Evolutionary conservation across 2,113 vertebrate species (phyloP).

Genomic region (Setophaga petechia): DNA sequence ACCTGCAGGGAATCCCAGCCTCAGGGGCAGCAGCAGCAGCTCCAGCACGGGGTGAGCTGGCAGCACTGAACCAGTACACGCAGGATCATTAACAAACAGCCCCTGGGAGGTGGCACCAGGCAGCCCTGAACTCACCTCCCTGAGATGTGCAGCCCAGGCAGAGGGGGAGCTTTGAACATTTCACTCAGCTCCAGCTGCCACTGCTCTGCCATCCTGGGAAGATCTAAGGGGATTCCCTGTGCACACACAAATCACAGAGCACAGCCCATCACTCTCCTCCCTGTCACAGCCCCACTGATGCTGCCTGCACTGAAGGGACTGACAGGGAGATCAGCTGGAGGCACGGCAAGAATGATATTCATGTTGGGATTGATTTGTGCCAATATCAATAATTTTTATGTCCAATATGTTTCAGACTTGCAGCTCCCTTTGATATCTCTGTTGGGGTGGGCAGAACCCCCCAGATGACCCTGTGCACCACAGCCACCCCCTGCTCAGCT

Average conservation of each 20-base stretch:
- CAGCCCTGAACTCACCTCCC: neutral
- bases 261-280: neutral
- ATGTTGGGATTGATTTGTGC: neutral
- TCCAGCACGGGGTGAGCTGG: rapidly evolving
- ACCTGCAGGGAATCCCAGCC: neutral
- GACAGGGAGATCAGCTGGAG: neutral
- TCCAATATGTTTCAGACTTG: neutral
- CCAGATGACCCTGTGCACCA: neutral
- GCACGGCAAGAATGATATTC: neutral
- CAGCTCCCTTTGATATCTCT: neutral
- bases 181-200: neutral
- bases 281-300: neutral
- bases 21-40: neutral
- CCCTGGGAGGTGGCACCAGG: neutral
- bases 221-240: neutral
- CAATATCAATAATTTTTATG: neutral
- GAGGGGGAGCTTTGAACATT: neutral
- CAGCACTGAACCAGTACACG: neutral
- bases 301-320: neutral
- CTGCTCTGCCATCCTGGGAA: neutral
- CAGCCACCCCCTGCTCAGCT: neutral
- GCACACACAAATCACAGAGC: neutral
- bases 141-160: neutral
- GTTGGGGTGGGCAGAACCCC: neutral
- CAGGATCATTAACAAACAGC: neutral